These are phyloP conservation scores for Vidua chalybeata DNA, from an alignment of 2,113 vertebrate genomes.

Conservation along the genomic window DNA sequence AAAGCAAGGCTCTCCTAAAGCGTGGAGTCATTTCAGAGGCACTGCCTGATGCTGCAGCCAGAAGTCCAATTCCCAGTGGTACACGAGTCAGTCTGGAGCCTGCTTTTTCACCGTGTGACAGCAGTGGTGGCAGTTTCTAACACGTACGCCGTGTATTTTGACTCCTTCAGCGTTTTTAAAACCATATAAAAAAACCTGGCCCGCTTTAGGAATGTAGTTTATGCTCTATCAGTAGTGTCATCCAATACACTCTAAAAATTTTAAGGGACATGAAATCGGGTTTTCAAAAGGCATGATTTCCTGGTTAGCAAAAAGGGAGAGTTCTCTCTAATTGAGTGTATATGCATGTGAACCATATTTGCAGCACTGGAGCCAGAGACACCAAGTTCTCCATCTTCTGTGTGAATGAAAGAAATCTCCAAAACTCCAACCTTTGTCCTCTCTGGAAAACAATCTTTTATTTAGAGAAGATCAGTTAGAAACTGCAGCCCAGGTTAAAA, in stretches of 20 bases:
- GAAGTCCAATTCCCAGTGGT: neutral
- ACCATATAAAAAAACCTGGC: neutral
- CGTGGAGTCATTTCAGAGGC: neutral
- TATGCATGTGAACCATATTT: neutral
- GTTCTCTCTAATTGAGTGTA: neutral
- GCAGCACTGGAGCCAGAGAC: neutral
- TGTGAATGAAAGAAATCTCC: neutral
- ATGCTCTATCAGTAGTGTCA: neutral
- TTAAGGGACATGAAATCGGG: neutral
- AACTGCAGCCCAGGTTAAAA: neutral
- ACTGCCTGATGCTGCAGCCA: neutral
- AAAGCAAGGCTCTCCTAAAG: neutral
- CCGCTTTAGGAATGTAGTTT: neutral
- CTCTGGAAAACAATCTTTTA: neutral
- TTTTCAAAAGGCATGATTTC: neutral
- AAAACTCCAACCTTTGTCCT: neutral
- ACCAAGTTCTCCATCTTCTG: neutral
- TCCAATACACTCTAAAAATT: neutral
- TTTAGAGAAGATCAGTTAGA: neutral
- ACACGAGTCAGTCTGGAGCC: neutral
- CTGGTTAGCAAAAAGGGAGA: neutral
- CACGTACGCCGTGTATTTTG: accelerated
- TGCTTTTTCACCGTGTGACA: neutral
- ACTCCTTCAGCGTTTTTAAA: neutral
- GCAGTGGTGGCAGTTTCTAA: neutral